Evolutionary conservation across 1,140 invertebrate species (phyloP).

Genomic region (Polypedilum vanderplanki): DNA sequence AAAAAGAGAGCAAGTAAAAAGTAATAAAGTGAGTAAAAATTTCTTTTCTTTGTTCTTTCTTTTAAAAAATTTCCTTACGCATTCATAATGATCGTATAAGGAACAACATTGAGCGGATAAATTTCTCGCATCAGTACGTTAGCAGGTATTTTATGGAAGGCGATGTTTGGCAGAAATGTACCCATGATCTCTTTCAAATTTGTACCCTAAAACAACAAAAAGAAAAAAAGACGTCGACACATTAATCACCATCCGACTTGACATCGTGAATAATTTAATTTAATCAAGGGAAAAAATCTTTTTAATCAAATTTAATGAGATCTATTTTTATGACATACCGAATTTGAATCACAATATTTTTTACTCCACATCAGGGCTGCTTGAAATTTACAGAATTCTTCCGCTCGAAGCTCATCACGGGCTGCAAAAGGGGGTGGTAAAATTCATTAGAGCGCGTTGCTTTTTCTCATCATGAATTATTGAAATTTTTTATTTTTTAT

Average conservation of each 20-base stretch:
- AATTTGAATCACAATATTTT: constrained; percentile 82
- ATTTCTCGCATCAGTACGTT: constrained; percentile 91
- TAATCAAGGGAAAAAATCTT: background rate
- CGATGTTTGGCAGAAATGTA: constrained; percentile 87
- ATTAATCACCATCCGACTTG: no score
- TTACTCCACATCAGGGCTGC: constrained; percentile 91
- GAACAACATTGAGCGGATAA: constrained; percentile 79
- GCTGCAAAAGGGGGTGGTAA: constrained; percentile 44
- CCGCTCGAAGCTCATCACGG: constrained; percentile 79
- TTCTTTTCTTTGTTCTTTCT: background rate
- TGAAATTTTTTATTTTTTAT: background rate
- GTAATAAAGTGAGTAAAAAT: background rate
- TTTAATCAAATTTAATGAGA: background rate
- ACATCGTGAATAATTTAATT: background rate
- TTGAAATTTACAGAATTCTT: constrained; percentile 91
- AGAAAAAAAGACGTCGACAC: no score
- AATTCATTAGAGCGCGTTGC: background rate
- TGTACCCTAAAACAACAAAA: constrained; percentile 44
- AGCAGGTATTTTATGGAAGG: constrained; percentile 90
- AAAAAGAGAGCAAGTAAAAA: background rate
- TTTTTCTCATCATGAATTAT: no score
- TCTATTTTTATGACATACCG: constrained; percentile 38
- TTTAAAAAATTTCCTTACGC: constrained; percentile 63
- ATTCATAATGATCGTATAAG: constrained; percentile 83
- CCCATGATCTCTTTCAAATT: constrained; percentile 71